Conservation (phyloP, 2,888 invertebrate genomes). For the Morpho helenor region DNA sequence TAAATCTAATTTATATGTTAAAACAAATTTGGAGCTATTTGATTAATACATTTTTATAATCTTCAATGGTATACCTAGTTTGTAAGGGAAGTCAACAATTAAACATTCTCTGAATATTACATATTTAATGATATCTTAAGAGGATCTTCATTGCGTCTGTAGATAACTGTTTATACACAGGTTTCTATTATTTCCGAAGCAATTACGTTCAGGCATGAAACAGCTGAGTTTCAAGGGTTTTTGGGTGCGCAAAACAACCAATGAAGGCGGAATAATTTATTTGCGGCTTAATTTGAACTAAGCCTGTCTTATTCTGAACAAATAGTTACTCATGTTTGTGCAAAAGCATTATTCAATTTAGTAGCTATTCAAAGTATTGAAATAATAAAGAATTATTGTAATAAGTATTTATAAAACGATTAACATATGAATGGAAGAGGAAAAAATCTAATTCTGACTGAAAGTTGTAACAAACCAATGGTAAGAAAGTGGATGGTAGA, state of each 20-base stretch:
- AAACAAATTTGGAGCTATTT: no score
- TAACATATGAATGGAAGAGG: no score
- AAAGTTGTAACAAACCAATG: no score
- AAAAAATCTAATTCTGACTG: no score
- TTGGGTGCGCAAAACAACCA: slow-evolving; percentile 50
- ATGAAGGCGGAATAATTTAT: slow-evolving; percentile 50
- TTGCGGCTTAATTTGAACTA: slow-evolving; percentile 39
- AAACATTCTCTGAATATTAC: slow-evolving; percentile 27
- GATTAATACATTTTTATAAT: no score
- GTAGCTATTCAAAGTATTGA: not conserved
- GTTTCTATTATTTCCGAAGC: slow-evolving; percentile 59
- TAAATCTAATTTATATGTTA: no score
- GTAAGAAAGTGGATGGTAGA: no score
- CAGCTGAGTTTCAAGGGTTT: slow-evolving; percentile 40
- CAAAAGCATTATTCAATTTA: not conserved
- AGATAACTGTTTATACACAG: slow-evolving; percentile 32
- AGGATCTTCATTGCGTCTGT: slow-evolving; percentile 35
- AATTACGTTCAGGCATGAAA: slow-evolving; percentile 56
- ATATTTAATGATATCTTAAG: slow-evolving; percentile 47
- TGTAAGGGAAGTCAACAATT: not conserved
- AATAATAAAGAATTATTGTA: not conserved
- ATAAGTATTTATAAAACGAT: no score
- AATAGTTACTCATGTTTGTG: slow-evolving; percentile 19
- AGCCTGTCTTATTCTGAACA: slow-evolving; percentile 35
- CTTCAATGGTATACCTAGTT: no score